These are phyloP conservation scores for Baryphthengus martii DNA, from an alignment of 2,113 vertebrate genomes.

Conservation along the genomic window DNA sequence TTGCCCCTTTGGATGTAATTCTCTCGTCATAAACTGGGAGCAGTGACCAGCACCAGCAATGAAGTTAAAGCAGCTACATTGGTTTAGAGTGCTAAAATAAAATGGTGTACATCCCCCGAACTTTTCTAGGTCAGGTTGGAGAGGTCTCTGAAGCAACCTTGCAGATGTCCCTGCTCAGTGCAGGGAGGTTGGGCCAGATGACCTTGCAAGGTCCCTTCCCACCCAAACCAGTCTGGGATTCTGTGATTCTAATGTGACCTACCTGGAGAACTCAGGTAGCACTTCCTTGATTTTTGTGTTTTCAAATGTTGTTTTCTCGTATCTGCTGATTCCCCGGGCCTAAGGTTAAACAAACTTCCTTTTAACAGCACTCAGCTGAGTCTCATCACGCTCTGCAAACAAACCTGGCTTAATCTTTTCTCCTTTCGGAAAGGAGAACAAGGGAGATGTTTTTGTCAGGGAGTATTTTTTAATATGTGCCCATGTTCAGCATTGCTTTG, in stretches of 20 bases:
- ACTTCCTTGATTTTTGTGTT: neutral
- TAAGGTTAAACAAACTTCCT: neutral
- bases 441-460: neutral
- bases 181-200: neutral
- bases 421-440: neutral
- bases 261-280: neutral
- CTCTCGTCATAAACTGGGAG: neutral
- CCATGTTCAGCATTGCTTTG: neutral
- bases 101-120: neutral
- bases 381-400: neutral
- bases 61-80: neutral
- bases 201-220: neutral
- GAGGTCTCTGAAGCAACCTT: neutral
- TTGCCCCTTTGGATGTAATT: neutral
- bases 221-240: neutral
- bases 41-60: neutral
- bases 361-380: neutral
- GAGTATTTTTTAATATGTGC: neutral
- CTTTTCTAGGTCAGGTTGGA: neutral
- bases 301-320: neutral
- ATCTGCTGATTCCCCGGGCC: neutral
- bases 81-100: neutral
- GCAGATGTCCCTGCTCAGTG: neutral
- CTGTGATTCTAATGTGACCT: neutral
- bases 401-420: neutral